These are phyloP conservation scores for Pseudochirops corinnae DNA, from an alignment of 2,797 vertebrate species.

Conservation along the genomic window DNA sequence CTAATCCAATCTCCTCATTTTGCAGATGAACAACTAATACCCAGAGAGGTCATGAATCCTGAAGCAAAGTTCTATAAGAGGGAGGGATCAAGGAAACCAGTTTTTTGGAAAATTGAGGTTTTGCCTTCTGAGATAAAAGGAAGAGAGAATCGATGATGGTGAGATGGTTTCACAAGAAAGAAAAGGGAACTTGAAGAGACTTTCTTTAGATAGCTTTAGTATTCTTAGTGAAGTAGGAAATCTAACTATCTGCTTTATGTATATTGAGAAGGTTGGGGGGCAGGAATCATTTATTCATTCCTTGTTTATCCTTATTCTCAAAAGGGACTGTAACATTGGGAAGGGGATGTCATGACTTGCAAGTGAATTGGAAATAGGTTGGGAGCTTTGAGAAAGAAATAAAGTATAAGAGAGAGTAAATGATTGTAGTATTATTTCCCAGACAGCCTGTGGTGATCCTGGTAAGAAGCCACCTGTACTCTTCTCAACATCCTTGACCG, in stretches of 20 bases:
- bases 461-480: not conserved
- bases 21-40: not conserved
- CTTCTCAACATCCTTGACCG: not conserved
- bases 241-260: not conserved
- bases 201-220: not conserved
- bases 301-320: not conserved
- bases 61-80: not conserved
- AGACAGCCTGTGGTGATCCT: not conserved
- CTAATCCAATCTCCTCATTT: not conserved
- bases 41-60: not conserved
- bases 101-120: not conserved
- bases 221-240: not conserved
- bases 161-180: not conserved
- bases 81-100: not conserved
- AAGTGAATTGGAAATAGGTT: not conserved
- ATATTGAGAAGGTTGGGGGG: not conserved
- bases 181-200: not conserved
- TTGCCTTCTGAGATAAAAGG: not conserved
- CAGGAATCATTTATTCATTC: not conserved
- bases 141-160: not conserved
- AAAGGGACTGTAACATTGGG: not conserved
- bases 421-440: not conserved
- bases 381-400: not conserved
- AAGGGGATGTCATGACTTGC: not conserved
- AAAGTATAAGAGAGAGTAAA: slow-evolving; percentile 16